Percentiles rank a stretch among this genome's conserved stretches.
Evolutionary conservation across 2,797 vertebrate genomes (phyloP).

Genomic region (Vireo griseus): DNA sequence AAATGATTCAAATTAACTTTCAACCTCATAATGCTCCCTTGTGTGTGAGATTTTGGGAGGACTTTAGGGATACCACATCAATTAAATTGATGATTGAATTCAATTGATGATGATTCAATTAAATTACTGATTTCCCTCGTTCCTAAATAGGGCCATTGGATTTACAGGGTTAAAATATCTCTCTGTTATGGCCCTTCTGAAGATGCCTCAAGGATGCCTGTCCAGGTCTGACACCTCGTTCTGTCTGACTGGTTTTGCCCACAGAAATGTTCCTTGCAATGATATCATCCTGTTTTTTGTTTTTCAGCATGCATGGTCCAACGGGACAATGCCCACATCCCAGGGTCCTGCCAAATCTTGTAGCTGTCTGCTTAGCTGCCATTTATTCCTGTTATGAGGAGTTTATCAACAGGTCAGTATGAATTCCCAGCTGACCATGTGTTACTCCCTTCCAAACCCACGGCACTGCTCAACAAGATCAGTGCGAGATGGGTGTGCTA

Average conservation of each 20-base stretch:
- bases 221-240: background rate
- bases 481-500: background rate
- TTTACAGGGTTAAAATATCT: background rate
- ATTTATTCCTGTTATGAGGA: constrained; percentile 99
- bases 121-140: background rate
- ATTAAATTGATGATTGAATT: background rate
- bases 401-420: constrained; percentile 97
- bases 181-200: background rate
- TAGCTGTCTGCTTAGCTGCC: constrained; percentile 96
- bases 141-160: background rate
- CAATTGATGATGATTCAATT: background rate
- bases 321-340: constrained; percentile 98
- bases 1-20: background rate
- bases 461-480: background rate
- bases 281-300: background rate
- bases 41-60: background rate
- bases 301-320: constrained; percentile 95
- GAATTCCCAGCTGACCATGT: background rate
- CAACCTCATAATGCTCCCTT: background rate
- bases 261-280: background rate
- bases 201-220: background rate
- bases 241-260: background rate
- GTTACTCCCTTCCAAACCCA: background rate
- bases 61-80: background rate
- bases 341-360: constrained; percentile 96